Percentiles rank a stretch among this genome's conserved stretches.
phyloP scores from a whole-genome alignment of 1,140 invertebrate species.

The Pseudomyrmex flavicornis region DNA sequence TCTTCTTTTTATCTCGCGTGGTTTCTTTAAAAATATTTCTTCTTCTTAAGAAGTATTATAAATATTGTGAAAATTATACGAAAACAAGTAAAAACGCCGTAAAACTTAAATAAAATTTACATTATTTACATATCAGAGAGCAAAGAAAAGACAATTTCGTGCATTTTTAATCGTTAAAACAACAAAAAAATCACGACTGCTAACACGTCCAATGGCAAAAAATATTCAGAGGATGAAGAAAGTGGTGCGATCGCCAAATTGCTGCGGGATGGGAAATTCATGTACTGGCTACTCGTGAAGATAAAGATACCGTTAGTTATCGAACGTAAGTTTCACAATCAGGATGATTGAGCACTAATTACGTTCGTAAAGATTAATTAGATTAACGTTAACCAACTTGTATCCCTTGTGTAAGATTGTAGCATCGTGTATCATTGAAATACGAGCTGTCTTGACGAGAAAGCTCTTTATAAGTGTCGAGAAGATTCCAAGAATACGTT shows the following conservation, averaged over 20 bases:
- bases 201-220: slow-evolving; percentile 1
- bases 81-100: neutral
- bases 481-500: neutral
- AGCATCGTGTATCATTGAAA: slow-evolving; percentile 49
- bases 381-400: slow-evolving; percentile 77
- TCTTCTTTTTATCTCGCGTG: no score
- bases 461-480: slow-evolving; percentile 59
- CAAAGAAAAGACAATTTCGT: slow-evolving; percentile 15
- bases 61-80: neutral
- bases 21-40: neutral
- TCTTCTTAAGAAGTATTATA: neutral
- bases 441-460: slow-evolving; percentile 37
- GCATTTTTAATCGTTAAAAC: neutral
- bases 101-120: slow-evolving; percentile 2
- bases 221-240: slow-evolving; percentile 3
- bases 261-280: slow-evolving; percentile 82
- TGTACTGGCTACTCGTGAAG: slow-evolving; percentile 82
- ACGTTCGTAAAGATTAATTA: slow-evolving; percentile 83
- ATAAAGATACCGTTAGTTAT: slow-evolving; percentile 79
- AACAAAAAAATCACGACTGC: slow-evolving; percentile 15
- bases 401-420: slow-evolving; percentile 33
- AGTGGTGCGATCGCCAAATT: slow-evolving; percentile 74
- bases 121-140: neutral
- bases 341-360: slow-evolving; percentile 77
- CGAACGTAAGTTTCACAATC: slow-evolving; percentile 34